Evolutionary conservation across 2,113 vertebrate species (phyloP), one percentile per base, ranked within the genome.

Genomic region (Periophthalmus modestus): DNA sequence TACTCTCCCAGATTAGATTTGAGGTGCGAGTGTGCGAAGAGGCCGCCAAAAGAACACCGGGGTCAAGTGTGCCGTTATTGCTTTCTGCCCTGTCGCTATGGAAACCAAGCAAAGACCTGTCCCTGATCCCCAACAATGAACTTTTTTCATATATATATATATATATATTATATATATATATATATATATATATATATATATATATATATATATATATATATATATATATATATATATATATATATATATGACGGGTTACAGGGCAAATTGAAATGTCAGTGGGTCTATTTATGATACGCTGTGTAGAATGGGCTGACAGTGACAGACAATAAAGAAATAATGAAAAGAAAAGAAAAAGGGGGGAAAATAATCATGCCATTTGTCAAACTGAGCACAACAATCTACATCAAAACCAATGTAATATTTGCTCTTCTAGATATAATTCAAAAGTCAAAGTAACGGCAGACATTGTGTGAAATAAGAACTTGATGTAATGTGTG

Each of bases 1-100:
- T 75, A 78, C 74, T 82, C 85, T 83, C 76, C 75, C 79, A 83
- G 87, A 91, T 91, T 91, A 91, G 88, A 92, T 92, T 88, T 78
- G 86, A 85, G 82, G 79, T 85, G 82, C 79, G 69, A 77, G 71
- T 78, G 52, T 83, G 73, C 76, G 72, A 89, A 70, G 71, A 83
- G 88, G 83, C 83, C 87, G 90, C 82, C 88, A 84, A 89, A 83
- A 86, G 88, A 88, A 85, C 89, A 85, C 71, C 70, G 77, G 78
- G 93, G 92, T 93, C 91, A 94, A 93, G 88, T 92, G 89, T 85
- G 87, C 77, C 82, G 87, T 92, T 93, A 93, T 92, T 93, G 91
- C 90, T 92, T 92, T 92, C 87, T 62, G 28, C 81, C 88, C 77
- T 55, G 68, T 87, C 85, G 85, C 88, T 48, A 70, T 87, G 83